Percentiles rank a stretch among this genome's conserved stretches.
Conservation (phyloP, 1,140 invertebrate genomes). For the Xylocopa sonorina region DNA sequence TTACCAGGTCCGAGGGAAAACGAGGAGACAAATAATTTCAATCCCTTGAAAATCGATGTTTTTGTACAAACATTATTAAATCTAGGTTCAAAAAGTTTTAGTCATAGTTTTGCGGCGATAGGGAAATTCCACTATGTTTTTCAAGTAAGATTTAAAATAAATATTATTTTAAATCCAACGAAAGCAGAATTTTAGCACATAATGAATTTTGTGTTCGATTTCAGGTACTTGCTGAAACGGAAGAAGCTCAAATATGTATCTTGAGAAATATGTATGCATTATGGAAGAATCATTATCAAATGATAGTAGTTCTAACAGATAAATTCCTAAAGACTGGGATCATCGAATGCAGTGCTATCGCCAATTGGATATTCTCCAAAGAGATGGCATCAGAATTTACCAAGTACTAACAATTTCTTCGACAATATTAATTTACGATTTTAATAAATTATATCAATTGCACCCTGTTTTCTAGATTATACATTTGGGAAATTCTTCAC, state of each 20-base stretch:
- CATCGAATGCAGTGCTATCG: slow-evolving; percentile 97
- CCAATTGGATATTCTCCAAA: slow-evolving; percentile 99
- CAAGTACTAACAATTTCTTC: slow-evolving; percentile 83
- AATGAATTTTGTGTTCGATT: slow-evolving; percentile 47
- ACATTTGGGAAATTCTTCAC: slow-evolving; percentile 99
- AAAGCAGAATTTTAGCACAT: not conserved
- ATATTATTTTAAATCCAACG: not conserved
- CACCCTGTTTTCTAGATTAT: slow-evolving; percentile 83
- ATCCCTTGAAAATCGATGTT: slow-evolving; percentile 97
- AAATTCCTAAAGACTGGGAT: slow-evolving; percentile 99
- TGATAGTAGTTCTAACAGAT: slow-evolving; percentile 97
- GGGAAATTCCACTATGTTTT: slow-evolving; percentile 98
- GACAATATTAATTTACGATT: too few relatives aligned
- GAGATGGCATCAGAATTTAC: slow-evolving; percentile 97
- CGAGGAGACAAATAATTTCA: slow-evolving; percentile 87
- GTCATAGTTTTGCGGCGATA: slow-evolving; percentile 98
- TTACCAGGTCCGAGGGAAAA: slow-evolving; percentile 90
- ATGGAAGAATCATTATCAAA: slow-evolving; percentile 97
- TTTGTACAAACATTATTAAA: slow-evolving; percentile 97
- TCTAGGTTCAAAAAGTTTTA: slow-evolving; percentile 97
- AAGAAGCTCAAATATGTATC: slow-evolving; percentile 98
- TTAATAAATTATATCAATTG: not conserved
- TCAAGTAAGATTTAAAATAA: slow-evolving; percentile 84
- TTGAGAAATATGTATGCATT: slow-evolving; percentile 96
- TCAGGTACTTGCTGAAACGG: slow-evolving; percentile 92